Evolutionary conservation across 2,888 invertebrate species (phyloP).

Genomic region (Drosophila paracracens): DNA sequence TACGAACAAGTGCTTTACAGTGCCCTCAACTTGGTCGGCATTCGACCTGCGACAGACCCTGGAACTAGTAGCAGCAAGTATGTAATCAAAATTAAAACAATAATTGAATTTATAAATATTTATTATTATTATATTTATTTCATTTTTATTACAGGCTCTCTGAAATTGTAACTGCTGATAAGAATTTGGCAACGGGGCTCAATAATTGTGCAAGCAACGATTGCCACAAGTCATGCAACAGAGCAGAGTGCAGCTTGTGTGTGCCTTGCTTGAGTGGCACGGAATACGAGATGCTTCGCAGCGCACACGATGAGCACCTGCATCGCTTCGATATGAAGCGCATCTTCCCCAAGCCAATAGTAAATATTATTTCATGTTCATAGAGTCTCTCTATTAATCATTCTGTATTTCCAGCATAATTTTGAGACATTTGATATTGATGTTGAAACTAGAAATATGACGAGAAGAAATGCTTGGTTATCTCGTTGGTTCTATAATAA

Average conservation of each 20-base stretch:
- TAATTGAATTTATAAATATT: neutral
- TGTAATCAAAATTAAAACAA: constrained; percentile 4
- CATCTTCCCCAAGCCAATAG: constrained; percentile 91
- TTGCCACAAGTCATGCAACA: constrained; percentile 88
- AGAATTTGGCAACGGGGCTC: constrained; percentile 92
- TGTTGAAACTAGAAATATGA: constrained; percentile 86
- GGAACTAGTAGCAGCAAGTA: constrained; percentile 31
- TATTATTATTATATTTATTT: neutral
- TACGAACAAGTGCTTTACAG: constrained; percentile 97
- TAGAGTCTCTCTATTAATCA: neutral
- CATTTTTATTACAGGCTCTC: constrained; percentile 83
- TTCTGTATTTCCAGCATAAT: constrained; percentile 62
- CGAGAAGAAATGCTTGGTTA: constrained; percentile 90
- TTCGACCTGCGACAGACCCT: constrained; percentile 83
- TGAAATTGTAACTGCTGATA: constrained; percentile 90
- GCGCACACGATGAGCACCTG: constrained; percentile 92
- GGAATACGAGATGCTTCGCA: constrained; percentile 87
- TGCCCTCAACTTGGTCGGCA: constrained; percentile 91
- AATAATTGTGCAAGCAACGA: constrained; percentile 87
- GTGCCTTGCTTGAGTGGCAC: constrained; percentile 89
- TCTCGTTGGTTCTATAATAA: constrained; percentile 95
- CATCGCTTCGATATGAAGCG: constrained; percentile 92
- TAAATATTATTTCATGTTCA: constrained; percentile 1
- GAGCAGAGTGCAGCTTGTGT: constrained; percentile 91
- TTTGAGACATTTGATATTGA: constrained; percentile 74